Evolutionary conservation across 2,113 vertebrate genomes (phyloP), one percentile per base, ranked within the genome.

Genomic region (Piaya cayana): DNA sequence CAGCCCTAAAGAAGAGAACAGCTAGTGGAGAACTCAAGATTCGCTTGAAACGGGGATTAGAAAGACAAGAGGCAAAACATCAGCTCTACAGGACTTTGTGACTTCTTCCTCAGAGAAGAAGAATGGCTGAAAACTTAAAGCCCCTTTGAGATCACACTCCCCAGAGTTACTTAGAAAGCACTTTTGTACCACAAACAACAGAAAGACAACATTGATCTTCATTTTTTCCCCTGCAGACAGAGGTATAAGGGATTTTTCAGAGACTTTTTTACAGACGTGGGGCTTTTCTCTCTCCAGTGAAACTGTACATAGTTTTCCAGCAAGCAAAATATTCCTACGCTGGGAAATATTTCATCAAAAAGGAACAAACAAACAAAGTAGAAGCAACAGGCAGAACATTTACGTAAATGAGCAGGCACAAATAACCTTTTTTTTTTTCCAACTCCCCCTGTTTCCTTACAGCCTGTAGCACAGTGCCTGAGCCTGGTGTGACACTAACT

Each of bases 1-100:
- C 64, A 89, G n/a, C 62, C 87, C n/a, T 39, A 50, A 91, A 45
- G 83, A 88, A 90, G 58, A 95, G 56, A 92, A 82, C 16, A 78
- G 1, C 0, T 1, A 67, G 6, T 25, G 14, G 5, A 53, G 50
- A 80, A 91, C 39, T 91, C 59, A 93, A 85, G 62, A 58, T 2
- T 50, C 27, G 8, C 15, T 93, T 83, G 67, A 86, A 83, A 88
- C 12, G 34, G 1, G 26, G 63, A 47, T 70, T 74, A 86, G 43
- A 80, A 88, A 70, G 79, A 86, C 20, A 82, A 69, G 62, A 68
- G 30, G 32, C 45, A 86, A 82, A 95, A 37, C 1, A 1, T 56
- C 72, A 92, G 7, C 9, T 88, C 15, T 81, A 34, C 6, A 56
- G 34, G n/a, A 86, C 45, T 90, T 95, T 23, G 53, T 58, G 39